Evolutionary conservation across 2,113 vertebrate genomes (phyloP).

Genomic region (Cathartes aura): DNA sequence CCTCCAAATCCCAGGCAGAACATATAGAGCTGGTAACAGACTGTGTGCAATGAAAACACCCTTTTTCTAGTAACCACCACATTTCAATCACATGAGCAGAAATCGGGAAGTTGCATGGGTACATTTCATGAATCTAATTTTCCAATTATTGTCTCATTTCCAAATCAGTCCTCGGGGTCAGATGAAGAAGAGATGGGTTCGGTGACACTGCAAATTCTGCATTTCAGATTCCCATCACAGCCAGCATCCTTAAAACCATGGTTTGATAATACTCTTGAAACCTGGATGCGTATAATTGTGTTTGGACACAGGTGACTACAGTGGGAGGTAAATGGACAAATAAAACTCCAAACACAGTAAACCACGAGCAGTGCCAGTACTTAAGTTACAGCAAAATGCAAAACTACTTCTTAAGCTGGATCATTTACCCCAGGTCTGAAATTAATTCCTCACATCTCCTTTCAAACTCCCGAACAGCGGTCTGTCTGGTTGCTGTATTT

Average conservation of each 20-base stretch:
- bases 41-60: background rate
- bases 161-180: background rate
- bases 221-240: constrained; percentile 37
- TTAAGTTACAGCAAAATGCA: background rate
- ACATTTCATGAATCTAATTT: constrained; percentile 19
- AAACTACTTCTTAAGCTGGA: background rate
- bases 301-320: background rate
- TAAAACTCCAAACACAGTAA: background rate
- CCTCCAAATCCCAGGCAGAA: background rate
- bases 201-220: constrained; percentile 2
- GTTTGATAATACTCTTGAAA: background rate
- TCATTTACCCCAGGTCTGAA: background rate
- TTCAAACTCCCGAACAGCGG: background rate
- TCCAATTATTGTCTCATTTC: constrained; percentile 34
- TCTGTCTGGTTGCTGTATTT: background rate
- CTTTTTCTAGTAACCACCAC: background rate
- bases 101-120: background rate
- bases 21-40: background rate
- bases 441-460: background rate
- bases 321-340: background rate
- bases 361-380: background rate
- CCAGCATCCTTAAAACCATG: background rate
- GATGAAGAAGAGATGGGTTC: background rate
- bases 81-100: background rate
- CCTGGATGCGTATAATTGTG: background rate